Base-by-base conservation (phyloP, 2,888 invertebrate genomes). In the Polydrusus pterygomalis region DNA sequence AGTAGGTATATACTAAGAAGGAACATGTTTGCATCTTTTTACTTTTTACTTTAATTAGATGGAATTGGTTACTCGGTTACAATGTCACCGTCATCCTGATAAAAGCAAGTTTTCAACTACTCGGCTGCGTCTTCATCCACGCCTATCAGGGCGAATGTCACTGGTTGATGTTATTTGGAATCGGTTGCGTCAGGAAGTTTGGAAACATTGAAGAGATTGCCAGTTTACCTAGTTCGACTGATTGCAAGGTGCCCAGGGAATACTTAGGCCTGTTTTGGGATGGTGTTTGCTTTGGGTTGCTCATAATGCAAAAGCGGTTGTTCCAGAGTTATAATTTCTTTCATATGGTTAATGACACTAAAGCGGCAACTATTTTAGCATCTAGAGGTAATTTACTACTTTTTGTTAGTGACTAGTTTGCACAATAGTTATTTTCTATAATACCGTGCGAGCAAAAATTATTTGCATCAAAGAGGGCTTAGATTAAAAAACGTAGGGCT, bases 241-340 rank as follows among this genome's bases (percentile, higher is more conserved):
- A 85, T n/a, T 95, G 96, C 84, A 88, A 91, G 0, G 93, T 95
- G 1, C 93, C 94, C 0, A 91, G 92, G 79, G 94, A 95, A 81
- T 96, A 96, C 84, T 94, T 97, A 47, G 96, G 96, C 0, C 90
- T 99, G 78, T 93, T 96, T 5, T 99, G 98, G 97, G 99, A 99
- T 86, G 95, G 95, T 2, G 90, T 97, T 56, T 98, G 98, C 85
- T 98, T 99, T 86, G 94, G 93, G 0, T 97, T 98, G 87, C 91
- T 99, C 9, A 90, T 99, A 70, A 89, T 98, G 75, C 98, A 99
- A 87, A 90, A 96, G 82, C 90, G 99, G 79, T 91, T 99, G 69
- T 98, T 98, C 89, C 94, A 94, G 83, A 97, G 97, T 81, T 96
- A 96, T 88, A 98, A 99, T 88, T 99, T 99, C 90, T 96, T 97